These are phyloP conservation scores for Horisme vitalbata DNA, from an alignment of 2,888 invertebrate species.

Conservation along the genomic window DNA sequence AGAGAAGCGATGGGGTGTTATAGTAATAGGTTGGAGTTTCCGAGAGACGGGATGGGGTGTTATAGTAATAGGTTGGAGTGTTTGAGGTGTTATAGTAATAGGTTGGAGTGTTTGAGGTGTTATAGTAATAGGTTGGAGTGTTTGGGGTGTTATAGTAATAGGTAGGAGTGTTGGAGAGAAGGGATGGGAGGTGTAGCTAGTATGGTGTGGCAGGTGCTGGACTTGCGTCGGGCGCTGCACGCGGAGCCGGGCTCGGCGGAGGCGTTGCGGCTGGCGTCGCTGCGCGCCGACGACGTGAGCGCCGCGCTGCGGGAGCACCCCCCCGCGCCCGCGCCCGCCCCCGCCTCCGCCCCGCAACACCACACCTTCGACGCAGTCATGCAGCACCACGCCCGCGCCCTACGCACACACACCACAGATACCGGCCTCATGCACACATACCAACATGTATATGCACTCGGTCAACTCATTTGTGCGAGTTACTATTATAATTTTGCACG, in stretches of 20 bases:
- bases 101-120: not conserved
- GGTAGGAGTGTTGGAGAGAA: not conserved
- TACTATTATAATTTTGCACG: slow-evolving; percentile 23
- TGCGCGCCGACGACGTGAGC: slow-evolving; percentile 81
- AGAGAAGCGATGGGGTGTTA: too few relatives aligned
- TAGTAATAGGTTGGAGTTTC: not conserved
- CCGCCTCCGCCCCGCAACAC: slow-evolving; percentile 66
- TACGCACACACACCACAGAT: slow-evolving; percentile 75
- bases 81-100: not conserved
- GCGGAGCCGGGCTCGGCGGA: slow-evolving; percentile 85
- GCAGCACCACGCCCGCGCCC: slow-evolving; percentile 80
- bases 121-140: not conserved
- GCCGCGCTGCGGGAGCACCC: slow-evolving; percentile 61
- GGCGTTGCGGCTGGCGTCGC: slow-evolving; percentile 80
- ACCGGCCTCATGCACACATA: slow-evolving; percentile 49
- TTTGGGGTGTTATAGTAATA: not conserved
- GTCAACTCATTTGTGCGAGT: slow-evolving; percentile 38
- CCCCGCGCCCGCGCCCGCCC: slow-evolving; percentile 42
- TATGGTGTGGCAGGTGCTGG: slow-evolving; percentile 86
- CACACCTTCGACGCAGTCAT: slow-evolving; percentile 83
- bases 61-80: too few relatives aligned
- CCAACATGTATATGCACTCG: slow-evolving; percentile 37
- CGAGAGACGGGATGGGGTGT: not conserved
- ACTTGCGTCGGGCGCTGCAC: slow-evolving; percentile 91
- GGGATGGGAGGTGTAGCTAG: slow-evolving; percentile 39